phyloP scores from a whole-genome alignment of 1,140 invertebrate genomes.

The Calliphora vicina region DNA sequence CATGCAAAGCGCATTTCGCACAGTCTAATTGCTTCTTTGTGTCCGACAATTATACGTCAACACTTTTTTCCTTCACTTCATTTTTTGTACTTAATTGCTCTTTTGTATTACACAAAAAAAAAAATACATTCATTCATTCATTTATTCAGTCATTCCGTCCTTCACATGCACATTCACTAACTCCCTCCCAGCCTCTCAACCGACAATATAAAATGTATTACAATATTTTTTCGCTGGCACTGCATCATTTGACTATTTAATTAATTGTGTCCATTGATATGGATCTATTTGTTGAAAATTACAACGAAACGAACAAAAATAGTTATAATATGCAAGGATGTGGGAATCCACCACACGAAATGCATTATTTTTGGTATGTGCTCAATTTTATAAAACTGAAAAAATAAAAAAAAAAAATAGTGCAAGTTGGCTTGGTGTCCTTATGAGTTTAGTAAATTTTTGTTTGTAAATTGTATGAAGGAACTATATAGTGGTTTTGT shows the following conservation, averaged over 20 bases:
- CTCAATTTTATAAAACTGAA: no score
- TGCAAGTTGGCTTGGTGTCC: no score
- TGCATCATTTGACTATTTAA: constrained; percentile 36
- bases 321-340: background rate
- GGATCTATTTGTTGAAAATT: background rate
- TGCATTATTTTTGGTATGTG: no score
- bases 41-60: constrained; percentile 57
- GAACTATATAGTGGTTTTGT: no score
- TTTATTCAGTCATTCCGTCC: no score
- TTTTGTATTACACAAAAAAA: constrained; percentile 49
- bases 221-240: constrained; percentile 11
- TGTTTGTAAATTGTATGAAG: no score
- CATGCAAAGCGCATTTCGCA: constrained; percentile 60
- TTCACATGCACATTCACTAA: no score
- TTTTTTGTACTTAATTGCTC: constrained; percentile 56
- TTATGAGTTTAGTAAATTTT: no score
- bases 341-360: no score
- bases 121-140: background rate
- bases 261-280: constrained; percentile 32
- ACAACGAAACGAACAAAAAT: background rate
- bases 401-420: no score
- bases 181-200: background rate
- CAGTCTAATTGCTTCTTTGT: constrained; percentile 61
- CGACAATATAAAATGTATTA: constrained; percentile 15
- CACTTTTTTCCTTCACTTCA: constrained; percentile 43